Percentiles rank a stretch among this genome's conserved stretches.
Evolutionary conservation across 2,797 vertebrate genomes (phyloP).

Genomic region (Sus cebifrons): DNA sequence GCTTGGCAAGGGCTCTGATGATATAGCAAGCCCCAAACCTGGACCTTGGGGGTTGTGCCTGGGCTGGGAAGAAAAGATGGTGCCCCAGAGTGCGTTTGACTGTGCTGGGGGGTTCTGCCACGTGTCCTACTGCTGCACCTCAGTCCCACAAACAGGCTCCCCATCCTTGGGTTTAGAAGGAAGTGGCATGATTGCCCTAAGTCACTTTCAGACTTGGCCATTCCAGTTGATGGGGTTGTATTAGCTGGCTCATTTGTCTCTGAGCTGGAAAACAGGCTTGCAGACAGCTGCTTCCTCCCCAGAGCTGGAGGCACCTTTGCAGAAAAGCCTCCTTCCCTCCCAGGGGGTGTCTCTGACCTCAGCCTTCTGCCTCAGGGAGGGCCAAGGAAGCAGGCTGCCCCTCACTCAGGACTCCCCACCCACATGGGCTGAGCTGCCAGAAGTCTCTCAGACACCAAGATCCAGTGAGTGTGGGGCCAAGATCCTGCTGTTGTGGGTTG

Average conservation of each 20-base stretch:
- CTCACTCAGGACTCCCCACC: not conserved
- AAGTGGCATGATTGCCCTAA: not conserved
- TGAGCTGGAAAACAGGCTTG: slow-evolving; percentile 9
- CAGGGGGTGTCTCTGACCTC: not conserved
- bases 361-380: not conserved
- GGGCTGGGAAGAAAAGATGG: not conserved
- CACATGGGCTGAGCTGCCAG: not conserved
- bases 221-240: not conserved
- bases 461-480: no score
- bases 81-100: not conserved
- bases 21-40: not conserved
- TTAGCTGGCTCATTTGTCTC: slow-evolving; percentile 16
- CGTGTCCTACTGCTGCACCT: not conserved
- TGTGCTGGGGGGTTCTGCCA: rapidly evolving
- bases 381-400: not conserved
- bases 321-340: not conserved
- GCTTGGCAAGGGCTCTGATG: not conserved
- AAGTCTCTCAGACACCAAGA: not conserved
- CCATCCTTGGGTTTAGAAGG: not conserved
- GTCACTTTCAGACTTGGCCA: not conserved
- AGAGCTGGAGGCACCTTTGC: not conserved
- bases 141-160: not conserved
- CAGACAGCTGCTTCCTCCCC: not conserved
- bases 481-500: not conserved
- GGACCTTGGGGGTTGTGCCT: not conserved